Evolutionary conservation across 2,797 vertebrate species (phyloP).

Genomic region (Gadopsis bispinosus): DNA sequence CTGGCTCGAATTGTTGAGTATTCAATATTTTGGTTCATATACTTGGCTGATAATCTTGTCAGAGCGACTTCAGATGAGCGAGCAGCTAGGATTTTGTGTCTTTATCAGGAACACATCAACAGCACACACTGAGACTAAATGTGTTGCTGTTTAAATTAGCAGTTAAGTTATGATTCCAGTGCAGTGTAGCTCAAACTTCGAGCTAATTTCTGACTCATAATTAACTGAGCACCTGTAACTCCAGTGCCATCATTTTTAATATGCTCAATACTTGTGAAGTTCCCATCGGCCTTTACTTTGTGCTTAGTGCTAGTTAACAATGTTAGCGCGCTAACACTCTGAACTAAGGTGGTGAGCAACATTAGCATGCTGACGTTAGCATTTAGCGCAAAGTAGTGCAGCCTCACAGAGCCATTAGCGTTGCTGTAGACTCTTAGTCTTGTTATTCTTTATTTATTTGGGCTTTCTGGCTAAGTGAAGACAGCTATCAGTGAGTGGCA

Average conservation of each 20-base stretch:
- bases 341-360: background rate
- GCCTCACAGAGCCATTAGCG: background rate
- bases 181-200: background rate
- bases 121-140: background rate
- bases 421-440: background rate
- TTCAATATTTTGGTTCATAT: constrained; percentile 30
- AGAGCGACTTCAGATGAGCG: constrained; percentile 11
- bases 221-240: background rate
- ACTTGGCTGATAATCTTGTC: constrained; percentile 19
- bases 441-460: background rate
- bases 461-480: background rate
- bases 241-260: background rate
- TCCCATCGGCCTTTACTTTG: background rate
- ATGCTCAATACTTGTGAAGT: background rate
- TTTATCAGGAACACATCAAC: background rate
- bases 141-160: background rate
- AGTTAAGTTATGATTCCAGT: background rate
- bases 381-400: background rate
- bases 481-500: background rate
- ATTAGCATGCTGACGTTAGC: background rate
- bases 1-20: constrained; percentile 30
- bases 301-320: background rate
- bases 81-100: background rate
- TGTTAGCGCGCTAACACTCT: background rate
- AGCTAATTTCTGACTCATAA: background rate